Evolutionary conservation across 2,888 invertebrate genomes (phyloP).

Genomic region (Rhabditoides inermis): DNA sequence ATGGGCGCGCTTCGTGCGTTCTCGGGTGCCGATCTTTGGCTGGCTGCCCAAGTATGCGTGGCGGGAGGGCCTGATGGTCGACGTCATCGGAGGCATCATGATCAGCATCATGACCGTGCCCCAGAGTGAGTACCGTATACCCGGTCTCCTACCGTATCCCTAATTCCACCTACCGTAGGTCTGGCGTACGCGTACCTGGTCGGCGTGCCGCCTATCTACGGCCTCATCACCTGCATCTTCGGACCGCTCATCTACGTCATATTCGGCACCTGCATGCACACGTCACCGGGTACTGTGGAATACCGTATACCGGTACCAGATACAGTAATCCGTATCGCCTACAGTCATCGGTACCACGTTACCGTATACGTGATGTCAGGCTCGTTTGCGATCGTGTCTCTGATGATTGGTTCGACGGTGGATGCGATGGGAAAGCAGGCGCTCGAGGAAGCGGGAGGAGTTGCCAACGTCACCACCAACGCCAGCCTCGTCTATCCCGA

Average conservation of each 20-base stretch:
- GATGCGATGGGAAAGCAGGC: slow-evolving; percentile 1
- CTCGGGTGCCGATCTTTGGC: slow-evolving; percentile 21
- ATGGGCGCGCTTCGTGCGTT: slow-evolving; percentile 20
- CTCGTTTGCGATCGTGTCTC: slow-evolving; percentile 35
- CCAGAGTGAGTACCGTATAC: slow-evolving; percentile 30
- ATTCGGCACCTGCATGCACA: slow-evolving; percentile 78
- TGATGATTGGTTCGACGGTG: slow-evolving; percentile 30
- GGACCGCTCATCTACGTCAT: slow-evolving; percentile 76
- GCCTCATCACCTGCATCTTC: slow-evolving; percentile 78
- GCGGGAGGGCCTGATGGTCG: slow-evolving; percentile 20
- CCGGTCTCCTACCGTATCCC: too few relatives aligned
- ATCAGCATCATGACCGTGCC: slow-evolving; percentile 38
- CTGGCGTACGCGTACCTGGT: slow-evolving; percentile 55
- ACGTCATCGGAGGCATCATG: slow-evolving; percentile 36
- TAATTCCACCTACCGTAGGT: too few relatives aligned
- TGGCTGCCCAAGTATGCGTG: slow-evolving; percentile 33
- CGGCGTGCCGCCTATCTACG: slow-evolving; percentile 57
- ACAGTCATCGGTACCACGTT: too few relatives aligned
- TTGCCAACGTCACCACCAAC: too few relatives aligned
- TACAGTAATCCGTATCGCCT: too few relatives aligned
- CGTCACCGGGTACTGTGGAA: slow-evolving; percentile 74
- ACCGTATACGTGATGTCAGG: too few relatives aligned
- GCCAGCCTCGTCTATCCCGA: too few relatives aligned
- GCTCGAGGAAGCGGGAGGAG: too few relatives aligned
- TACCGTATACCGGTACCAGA: too few relatives aligned